phyloP scores from a whole-genome alignment of 2,888 invertebrate genomes.

The Rhingia rostrata region DNA sequence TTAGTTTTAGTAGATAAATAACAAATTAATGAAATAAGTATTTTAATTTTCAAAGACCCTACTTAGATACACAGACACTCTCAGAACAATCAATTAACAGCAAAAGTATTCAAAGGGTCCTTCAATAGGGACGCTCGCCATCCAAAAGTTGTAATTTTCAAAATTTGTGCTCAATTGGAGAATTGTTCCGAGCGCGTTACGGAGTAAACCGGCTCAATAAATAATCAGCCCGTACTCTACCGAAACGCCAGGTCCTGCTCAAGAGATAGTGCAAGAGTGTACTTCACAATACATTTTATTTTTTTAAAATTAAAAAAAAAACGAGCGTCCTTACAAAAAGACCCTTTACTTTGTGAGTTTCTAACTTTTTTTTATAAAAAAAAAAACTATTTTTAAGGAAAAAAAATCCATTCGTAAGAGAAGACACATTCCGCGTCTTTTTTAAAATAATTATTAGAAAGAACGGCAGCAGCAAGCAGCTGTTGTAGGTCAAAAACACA shows the following conservation, averaged over 20 bases:
- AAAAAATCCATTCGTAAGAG: constrained; percentile 40
- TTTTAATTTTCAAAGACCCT: constrained; percentile 43
- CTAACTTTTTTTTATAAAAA: constrained; percentile 13
- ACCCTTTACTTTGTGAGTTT: too few species aligned
- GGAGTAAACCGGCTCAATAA: too few species aligned
- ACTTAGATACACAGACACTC: neutral
- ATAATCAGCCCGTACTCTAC: too few species aligned
- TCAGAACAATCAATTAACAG: constrained; percentile 35
- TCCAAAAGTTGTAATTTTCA: neutral
- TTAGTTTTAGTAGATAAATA: constrained; percentile 70
- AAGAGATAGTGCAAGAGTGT: too few species aligned
- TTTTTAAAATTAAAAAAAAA: too few species aligned
- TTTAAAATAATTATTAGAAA: neutral
- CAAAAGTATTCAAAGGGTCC: neutral
- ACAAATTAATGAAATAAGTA: constrained; percentile 66
- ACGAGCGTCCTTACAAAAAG: too few species aligned
- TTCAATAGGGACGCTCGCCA: neutral
- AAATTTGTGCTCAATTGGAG: too few species aligned
- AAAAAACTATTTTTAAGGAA: constrained; percentile 25
- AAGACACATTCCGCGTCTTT: constrained; percentile 69
- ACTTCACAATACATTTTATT: too few species aligned
- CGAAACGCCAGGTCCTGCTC: too few species aligned
- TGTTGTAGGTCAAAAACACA: neutral
- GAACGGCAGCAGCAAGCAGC: neutral
- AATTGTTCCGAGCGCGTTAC: too few species aligned